Evolutionary conservation across 2,888 invertebrate genomes (phyloP), one percentile per base, ranked within the genome.

Genomic region (Synanthedon myopaeformis): DNA sequence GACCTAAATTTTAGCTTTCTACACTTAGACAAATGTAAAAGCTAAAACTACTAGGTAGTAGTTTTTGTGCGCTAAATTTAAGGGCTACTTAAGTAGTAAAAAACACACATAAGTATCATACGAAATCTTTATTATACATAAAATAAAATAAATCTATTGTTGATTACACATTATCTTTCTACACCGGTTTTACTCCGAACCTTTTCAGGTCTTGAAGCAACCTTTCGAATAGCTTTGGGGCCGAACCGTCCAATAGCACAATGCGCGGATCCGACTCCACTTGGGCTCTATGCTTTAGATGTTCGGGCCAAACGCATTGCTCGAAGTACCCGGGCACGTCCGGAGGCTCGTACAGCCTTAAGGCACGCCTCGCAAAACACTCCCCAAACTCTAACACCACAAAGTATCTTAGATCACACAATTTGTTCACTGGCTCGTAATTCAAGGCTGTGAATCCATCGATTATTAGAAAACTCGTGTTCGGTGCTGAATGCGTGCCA

Each of bases 261-360:
- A 81, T 69, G 1, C 76, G 69, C 0, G 28, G n/a, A 57, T 82
- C 76, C 53, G 60, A 60, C 57, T 35, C 35, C 52, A 82, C 84
- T 76, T 77, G 66, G 0, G 74, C 74, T 45, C 88, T 76, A 64
- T 92, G 89, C 63, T 80, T 82, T 55, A 90, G 66, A 72, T 96
- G 94, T 68, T 92, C 91, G n/a, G 97, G 97, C 97, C 97, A 98
- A n/a, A 94, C 96, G 70, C 93, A 91, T 60, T 81, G 80, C 50
- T 97, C 95, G 82, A 97, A 97, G 85, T 97, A 98, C 0, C 96
- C 95, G 0, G 91, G 91, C 2, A 93, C 87, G 82, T 98, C 97
- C 1, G 97, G 94, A 17, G 97, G 97, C 53, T 93, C 91, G 74
- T 97, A 98, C n/a, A 85, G 76, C 0, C 85, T 72, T 19, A 65